These are phyloP conservation scores for Tipula lateralis DNA, from an alignment of 2,888 invertebrate species.

Conservation along the genomic window DNA sequence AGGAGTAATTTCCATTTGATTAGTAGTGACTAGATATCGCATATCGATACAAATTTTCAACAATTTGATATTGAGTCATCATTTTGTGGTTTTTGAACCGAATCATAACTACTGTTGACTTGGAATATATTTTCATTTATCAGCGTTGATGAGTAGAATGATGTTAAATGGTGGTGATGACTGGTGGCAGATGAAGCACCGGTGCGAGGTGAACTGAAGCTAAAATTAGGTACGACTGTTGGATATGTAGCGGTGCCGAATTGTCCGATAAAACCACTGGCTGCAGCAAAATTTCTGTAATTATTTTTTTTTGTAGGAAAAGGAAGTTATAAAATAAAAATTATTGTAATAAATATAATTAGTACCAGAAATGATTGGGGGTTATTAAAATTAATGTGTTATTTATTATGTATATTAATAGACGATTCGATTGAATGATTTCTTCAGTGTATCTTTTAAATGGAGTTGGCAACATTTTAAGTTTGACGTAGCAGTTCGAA, in stretches of 20 bases:
- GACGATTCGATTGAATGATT: too few relatives aligned
- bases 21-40: background rate
- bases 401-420: too few relatives aligned
- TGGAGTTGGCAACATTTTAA: too few relatives aligned
- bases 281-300: conserved; percentile 57
- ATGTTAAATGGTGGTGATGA: background rate
- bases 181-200: background rate
- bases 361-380: conserved; percentile 25
- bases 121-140: conserved; percentile 26
- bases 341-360: background rate
- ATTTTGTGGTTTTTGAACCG: background rate
- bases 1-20: background rate
- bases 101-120: background rate
- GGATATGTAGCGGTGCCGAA: conserved; percentile 46
- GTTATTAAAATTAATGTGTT: background rate
- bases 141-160: conserved; percentile 20
- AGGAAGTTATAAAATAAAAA: background rate
- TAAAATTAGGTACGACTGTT: conserved; percentile 37
- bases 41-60: background rate
- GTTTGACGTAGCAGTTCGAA: too few relatives aligned
- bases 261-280: conserved; percentile 56
- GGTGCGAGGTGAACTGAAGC: background rate
- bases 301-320: background rate
- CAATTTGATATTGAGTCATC: background rate
- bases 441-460: too few relatives aligned